Conservation (phyloP, 2,888 invertebrate genomes). For the Encarsia formosa region DNA sequence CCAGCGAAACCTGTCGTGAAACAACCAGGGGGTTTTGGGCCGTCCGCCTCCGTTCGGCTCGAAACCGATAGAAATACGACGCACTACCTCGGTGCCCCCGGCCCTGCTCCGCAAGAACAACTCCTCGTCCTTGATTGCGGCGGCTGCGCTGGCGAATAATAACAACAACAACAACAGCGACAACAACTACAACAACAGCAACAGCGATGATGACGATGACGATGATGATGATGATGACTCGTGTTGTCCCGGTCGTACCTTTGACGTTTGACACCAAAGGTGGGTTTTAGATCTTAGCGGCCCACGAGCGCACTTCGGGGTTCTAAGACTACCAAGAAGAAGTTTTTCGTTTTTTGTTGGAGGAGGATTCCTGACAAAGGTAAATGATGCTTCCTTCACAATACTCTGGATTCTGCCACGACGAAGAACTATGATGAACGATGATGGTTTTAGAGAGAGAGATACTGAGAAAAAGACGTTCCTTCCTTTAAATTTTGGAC, state of each 20-base stretch:
- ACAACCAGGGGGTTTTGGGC: constrained; percentile 46
- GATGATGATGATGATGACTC: constrained; percentile 6
- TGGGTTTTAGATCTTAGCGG: no score
- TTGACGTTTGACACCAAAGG: no score
- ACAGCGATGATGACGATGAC: constrained; percentile 19
- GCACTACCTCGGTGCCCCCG: constrained; percentile 46
- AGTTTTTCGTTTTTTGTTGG: no score
- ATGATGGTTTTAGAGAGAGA: constrained; percentile 17
- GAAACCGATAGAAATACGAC: constrained; percentile 48
- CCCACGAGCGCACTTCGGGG: neutral
- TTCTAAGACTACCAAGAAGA: no score
- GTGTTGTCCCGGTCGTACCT: constrained; percentile 39
- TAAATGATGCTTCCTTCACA: constrained; percentile 27
- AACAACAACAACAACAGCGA: neutral
- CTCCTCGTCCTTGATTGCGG: constrained; percentile 12
- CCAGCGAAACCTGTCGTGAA: constrained; percentile 50
- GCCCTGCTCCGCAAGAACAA: constrained; percentile 15
- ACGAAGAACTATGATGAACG: constrained; percentile 14
- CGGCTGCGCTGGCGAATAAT: constrained; percentile 1
- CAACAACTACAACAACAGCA: constrained; percentile 6
- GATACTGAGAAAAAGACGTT: constrained; percentile 3
- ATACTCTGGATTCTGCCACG: constrained; percentile 22
- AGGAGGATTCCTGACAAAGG: constrained; percentile 26
- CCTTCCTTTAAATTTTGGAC: constrained; percentile 6
- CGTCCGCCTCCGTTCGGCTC: constrained; percentile 45